These are phyloP conservation scores for Sebastes miniatus DNA, from an alignment of 2,797 vertebrate genomes.

Conservation along the genomic window DNA sequence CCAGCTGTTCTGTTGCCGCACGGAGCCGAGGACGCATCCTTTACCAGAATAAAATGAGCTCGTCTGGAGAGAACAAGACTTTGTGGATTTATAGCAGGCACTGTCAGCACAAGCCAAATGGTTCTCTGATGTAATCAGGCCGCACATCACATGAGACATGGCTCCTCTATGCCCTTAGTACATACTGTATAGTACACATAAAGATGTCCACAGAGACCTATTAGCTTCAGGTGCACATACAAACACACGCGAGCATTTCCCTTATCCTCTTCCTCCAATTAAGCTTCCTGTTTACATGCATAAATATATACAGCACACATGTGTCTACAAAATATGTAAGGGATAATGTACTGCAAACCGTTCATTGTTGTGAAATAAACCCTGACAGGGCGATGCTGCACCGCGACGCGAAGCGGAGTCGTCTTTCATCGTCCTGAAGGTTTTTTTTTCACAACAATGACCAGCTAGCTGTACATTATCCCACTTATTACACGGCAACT, in stretches of 20 bases:
- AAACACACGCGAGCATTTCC: not conserved
- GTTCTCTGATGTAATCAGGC: constrained; percentile 53
- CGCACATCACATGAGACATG: constrained; percentile 16
- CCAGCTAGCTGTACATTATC: too few species aligned
- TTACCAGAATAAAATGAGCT: constrained; percentile 57
- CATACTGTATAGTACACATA: not conserved
- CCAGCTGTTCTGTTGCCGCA: constrained; percentile 64
- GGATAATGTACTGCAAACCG: too few species aligned
- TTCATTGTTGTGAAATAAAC: too few species aligned
- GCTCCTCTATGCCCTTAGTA: constrained; percentile 9
- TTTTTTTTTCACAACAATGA: too few species aligned
- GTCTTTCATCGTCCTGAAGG: too few species aligned
- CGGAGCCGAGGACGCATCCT: constrained; percentile 49
- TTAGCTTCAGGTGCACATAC: not conserved
- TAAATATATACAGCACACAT: not conserved
- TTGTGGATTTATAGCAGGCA: constrained; percentile 51
- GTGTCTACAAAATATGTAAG: not conserved
- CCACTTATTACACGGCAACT: too few species aligned
- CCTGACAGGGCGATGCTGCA: too few species aligned
- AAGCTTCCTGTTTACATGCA: not conserved
- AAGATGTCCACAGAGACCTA: not conserved
- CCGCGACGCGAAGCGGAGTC: accelerated
- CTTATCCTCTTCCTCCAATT: not conserved
- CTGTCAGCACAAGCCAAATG: constrained; percentile 46
- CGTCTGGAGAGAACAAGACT: constrained; percentile 42